Evolutionary conservation across 1,140 invertebrate species (phyloP), one percentile per base, ranked within the genome.

Genomic region (Euura saliciscinereae): DNA sequence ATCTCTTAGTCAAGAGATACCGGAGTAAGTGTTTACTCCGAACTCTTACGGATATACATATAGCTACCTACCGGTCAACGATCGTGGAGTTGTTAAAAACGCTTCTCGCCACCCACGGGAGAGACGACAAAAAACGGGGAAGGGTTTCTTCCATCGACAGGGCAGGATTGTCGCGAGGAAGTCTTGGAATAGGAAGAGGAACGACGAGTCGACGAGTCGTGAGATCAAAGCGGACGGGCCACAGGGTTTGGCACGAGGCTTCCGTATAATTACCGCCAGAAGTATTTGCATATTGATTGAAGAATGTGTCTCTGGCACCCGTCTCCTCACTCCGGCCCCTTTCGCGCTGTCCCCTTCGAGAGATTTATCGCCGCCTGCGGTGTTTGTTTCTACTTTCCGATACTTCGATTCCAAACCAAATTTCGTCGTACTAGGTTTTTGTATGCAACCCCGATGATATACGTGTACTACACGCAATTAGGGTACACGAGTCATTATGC

Each of bases 231-330:
- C 80, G 84, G 51, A 59, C 51, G 51, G 13, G 13, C 51, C 51
- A n/a, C 51, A 59, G 51, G 51, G 51, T n/a, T 4, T 28, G 77
- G 80, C 78, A 78, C 76, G 77, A 79, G 80, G 83, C 84, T 86
- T 84, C 83, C 83, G 84, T 87, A 85, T 86, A 87, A 86, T 87
- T 87, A 85, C 84, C 83, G 81, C 84, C 83, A 84, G 80, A 78
- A 79, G 79, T 83, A 87, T 87, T 87, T 87, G 81, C 86, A 86
- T 87, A 86, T 86, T 87, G 84, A 87, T 85, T 84, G 83, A 78
- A 83, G 80, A 77, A 80, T 79, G 78, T 81, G 79, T 81, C 77
- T 76, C 77, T 73, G 77, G 74, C 73, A 74, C 78, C 81, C 82
- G 77, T 79, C 80, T 78, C 44, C 77, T 69, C 68, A 51, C 44